Evolutionary conservation across 2,888 invertebrate species (phyloP), one percentile per base, ranked within the genome.

Genomic region (Flabesymbios commensalis): DNA sequence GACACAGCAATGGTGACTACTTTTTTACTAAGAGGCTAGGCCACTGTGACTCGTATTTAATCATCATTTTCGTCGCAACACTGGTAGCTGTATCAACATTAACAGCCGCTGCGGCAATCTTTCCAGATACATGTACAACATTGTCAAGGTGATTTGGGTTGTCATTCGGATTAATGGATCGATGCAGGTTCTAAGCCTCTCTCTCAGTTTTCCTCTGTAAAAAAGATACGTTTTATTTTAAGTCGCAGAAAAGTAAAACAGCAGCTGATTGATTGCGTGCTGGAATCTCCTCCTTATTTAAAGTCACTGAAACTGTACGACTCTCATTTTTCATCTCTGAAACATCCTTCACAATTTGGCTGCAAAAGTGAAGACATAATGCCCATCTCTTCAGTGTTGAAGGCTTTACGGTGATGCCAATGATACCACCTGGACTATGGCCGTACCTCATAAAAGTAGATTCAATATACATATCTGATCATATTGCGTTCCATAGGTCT

Each of bases 361-460:
- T 65, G 47, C 66, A 67, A 28, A 43, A 60, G 53, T 69, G 71
- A 1, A 70, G 49, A 48, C 72, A 65, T 0, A 66, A 55, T 1
- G 70, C 67, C 72, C 72, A 73, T 24, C 39, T 47, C 42, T 63
- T 65, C 29, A 72, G 43, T 3, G 70, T 48, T 3, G 48, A 48
- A 57, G 66, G 64, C 24, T 70, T 67, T 1, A 71, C 55, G 2
- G 68, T 72, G 7, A 71, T 61, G 17, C 74, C 71, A 22, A 74
- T 61, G 17, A 72, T 62, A 4, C 69, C 71, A 7, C 57, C 28
- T 2, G 61, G 54, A 0, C 70, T 67, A 61, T 71, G 70, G 2
- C 72, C 71, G 65, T 72, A 70, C 31, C 68, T 36, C 69, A 72
- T 72, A 57, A 65, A 71, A 1, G 70, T 73, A 0, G 70, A 64